Base-by-base conservation (phyloP, 2,888 invertebrate species). In the Acronicta psi region DNA sequence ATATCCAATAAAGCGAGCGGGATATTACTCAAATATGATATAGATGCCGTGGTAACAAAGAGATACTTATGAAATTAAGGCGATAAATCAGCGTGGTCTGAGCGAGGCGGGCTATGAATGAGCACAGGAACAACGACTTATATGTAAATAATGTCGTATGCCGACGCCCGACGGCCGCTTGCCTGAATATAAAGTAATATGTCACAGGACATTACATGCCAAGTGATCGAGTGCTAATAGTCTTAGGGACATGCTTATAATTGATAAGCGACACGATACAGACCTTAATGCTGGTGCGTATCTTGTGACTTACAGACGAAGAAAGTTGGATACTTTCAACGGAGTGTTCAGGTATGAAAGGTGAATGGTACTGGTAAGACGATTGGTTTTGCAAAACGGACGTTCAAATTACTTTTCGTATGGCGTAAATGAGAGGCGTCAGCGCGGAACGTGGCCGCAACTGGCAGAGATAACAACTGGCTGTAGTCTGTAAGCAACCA, bases 11-110 rank as follows among this genome's bases (percentile, higher is more conserved):
- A 87, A 82, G 71, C 75, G 74, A 70, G 85, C 69, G 77, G 78
- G 81, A 85, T 89, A 89, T 88, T 86, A 87, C 85, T 85, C 83
- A 84, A 85, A 88, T 86, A 87, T 88, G 87, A 89, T 87, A 88
- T 88, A 88, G 88, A 90, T 84, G 86, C 79, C 82, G 77, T 80
- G 83, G 84, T 87, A 91, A 93, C 93, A 93, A 93, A 92, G 91
- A 93, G 92, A 90, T 91, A 92, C 92, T 93, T 93, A 93, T 92
- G 92, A 94, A 93, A 93, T 93, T 93, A 93, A 92, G 87, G 87
- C 88, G 83, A 93, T 93, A 93, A 93, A 93, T 94, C 93, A 92
- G 86, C 82, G 75, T 81, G 83, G 78, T 77, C 81, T 80, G 85
- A 81, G 82, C 83, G 81, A 76, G 83, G 83, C 82, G 80, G 81